These are phyloP conservation scores for Resseliella maxima DNA, from an alignment of 2,888 invertebrate genomes.

Conservation along the genomic window DNA sequence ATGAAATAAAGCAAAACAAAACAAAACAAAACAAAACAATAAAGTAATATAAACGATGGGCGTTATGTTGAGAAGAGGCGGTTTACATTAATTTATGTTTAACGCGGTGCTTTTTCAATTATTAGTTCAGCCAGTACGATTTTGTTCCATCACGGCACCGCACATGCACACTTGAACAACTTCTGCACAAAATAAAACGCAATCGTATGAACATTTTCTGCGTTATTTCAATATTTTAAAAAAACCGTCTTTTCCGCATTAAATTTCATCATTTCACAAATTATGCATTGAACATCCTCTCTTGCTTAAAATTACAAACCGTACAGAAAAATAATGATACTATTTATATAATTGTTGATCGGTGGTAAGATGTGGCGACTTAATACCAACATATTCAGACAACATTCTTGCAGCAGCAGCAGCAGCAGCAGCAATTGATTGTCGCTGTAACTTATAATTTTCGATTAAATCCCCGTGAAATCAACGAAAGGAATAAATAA, in stretches of 20 bases:
- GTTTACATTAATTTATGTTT: conserved; percentile 51
- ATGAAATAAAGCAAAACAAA: neutral
- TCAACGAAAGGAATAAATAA: neutral
- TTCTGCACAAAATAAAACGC: neutral
- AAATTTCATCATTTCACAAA: conserved; percentile 15
- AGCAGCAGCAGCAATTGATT: conserved; percentile 14
- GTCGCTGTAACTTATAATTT: neutral
- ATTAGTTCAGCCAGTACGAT: neutral
- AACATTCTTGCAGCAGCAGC: neutral
- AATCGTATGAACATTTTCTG: too few relatives aligned
- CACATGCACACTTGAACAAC: neutral
- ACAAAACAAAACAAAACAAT: neutral
- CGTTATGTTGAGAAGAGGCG: conserved; percentile 51
- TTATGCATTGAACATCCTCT: conserved; percentile 4
- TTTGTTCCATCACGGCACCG: neutral
- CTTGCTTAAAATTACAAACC: conserved; percentile 18
- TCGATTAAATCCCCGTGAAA: neutral
- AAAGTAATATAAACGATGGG: conserved; percentile 37
- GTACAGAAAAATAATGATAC: conserved; percentile 11
- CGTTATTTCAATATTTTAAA: too few relatives aligned
- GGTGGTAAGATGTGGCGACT: neutral
- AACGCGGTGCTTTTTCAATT: conserved; percentile 48
- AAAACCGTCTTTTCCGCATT: too few relatives aligned
- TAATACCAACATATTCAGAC: too few relatives aligned
- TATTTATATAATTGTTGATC: neutral